phyloP scores from a whole-genome alignment of 2,888 invertebrate species.

The Sympetrum striolatum region DNA sequence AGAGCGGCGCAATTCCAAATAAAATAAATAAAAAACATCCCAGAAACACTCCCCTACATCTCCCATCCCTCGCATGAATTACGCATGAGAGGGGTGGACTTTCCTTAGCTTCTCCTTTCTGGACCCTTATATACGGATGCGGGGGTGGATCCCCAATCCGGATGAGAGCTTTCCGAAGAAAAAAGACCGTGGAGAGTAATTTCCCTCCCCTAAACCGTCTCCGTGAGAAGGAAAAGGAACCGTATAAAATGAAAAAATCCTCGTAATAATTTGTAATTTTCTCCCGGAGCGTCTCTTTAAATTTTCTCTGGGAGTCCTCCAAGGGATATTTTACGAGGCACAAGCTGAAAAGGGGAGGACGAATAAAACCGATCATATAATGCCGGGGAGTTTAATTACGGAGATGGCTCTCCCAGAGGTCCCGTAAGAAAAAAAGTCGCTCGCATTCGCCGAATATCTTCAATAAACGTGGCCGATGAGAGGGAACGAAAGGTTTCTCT shows the following conservation, averaged over 20 bases:
- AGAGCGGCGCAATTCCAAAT: neutral
- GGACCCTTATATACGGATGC: neutral
- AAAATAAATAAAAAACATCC: neutral
- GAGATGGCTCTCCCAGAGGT: neutral
- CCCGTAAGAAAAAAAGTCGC: no score
- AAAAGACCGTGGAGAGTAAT: neutral
- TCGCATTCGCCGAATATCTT: no score
- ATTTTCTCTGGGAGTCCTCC: neutral
- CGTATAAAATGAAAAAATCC: neutral
- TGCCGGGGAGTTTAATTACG: neutral
- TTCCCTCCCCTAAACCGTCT: neutral
- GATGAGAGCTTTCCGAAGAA: neutral
- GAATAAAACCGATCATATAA: neutral
- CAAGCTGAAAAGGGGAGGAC: neutral
- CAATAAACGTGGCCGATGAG: no score
- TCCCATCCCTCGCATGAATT: slow-evolving; percentile 10
- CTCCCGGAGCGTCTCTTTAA: neutral
- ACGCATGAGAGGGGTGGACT: slow-evolving; percentile 24
- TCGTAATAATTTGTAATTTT: slow-evolving; percentile 13
- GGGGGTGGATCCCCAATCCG: neutral
- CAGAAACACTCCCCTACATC: neutral
- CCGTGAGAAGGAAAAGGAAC: neutral
- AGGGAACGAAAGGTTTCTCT: no score
- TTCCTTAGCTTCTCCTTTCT: neutral
- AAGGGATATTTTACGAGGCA: neutral